Evolutionary conservation across 2,797 vertebrate species (phyloP).

Genomic region (Sebastes hubbsi): DNA sequence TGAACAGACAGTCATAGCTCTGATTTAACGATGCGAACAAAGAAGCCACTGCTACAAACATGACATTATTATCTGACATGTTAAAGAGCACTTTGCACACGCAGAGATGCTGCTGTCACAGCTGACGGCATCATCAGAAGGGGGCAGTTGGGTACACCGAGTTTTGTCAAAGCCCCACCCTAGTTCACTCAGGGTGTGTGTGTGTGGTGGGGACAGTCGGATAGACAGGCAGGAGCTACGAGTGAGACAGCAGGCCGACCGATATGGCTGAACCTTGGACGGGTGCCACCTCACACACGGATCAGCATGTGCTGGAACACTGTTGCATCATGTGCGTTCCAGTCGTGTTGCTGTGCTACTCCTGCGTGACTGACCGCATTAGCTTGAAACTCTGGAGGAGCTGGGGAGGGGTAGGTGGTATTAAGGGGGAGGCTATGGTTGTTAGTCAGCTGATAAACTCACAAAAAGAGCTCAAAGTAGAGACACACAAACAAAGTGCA

Average conservation of each 20-base stretch:
- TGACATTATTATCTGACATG: neutral
- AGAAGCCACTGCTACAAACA: neutral
- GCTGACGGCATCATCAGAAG: constrained; percentile 56
- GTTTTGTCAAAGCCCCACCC: constrained; percentile 25
- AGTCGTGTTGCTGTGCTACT: constrained; percentile 59
- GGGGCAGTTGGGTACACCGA: constrained; percentile 53
- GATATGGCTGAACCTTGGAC: constrained; percentile 72
- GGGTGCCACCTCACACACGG: constrained; percentile 71
- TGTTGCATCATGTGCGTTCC: constrained; percentile 74
- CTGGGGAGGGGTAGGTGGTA: constrained; percentile 17
- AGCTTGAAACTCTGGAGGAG: constrained; percentile 53
- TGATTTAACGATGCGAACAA: neutral
- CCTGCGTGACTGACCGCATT: constrained; percentile 64
- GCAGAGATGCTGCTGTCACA: constrained; percentile 9
- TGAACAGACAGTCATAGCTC: neutral
- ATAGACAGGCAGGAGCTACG: constrained; percentile 24
- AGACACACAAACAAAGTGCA: neutral
- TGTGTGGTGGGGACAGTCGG: constrained; percentile 8
- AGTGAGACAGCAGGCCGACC: constrained; percentile 32
- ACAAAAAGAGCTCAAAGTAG: constrained; percentile 63
- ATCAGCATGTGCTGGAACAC: constrained; percentile 80
- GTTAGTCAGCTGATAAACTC: constrained; percentile 69
- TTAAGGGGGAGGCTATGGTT: constrained; percentile 40
- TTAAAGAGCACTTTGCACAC: neutral
- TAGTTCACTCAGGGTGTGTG: constrained; percentile 14